phyloP scores from a whole-genome alignment of 2,113 vertebrate species.

The Anser cygnoides region DNA sequence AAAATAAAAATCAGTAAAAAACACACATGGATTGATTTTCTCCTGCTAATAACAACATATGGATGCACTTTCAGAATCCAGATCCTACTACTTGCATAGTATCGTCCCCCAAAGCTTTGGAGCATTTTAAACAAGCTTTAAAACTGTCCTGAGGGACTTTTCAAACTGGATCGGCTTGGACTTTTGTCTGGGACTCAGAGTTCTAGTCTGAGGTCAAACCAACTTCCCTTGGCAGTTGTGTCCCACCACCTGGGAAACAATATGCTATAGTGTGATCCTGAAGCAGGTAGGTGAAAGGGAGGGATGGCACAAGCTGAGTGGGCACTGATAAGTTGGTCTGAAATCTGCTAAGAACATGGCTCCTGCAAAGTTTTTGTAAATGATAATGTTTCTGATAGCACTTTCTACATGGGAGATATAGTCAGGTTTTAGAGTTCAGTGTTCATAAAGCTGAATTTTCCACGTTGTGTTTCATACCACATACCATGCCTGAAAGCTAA shows the following conservation, averaged over 20 bases:
- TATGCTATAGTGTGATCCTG: background rate
- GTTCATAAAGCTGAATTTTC: background rate
- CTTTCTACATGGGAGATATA: background rate
- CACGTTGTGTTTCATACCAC: background rate
- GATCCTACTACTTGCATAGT: background rate
- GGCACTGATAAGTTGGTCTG: background rate
- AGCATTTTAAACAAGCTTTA: background rate
- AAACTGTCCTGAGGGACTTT: background rate
- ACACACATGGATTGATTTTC: background rate
- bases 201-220: background rate
- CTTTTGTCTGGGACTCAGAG: background rate
- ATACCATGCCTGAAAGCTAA: fast-evolving
- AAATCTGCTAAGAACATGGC: background rate
- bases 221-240: background rate
- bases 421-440: background rate
- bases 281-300: background rate
- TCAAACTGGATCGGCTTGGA: background rate
- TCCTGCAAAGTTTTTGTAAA: background rate
- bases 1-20: background rate
- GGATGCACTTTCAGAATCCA: background rate
- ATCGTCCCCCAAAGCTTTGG: background rate
- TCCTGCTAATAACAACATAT: fast-evolving
- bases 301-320: background rate
- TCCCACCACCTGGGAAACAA: background rate
- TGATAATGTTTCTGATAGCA: background rate